phyloP scores from a whole-genome alignment of 2,113 vertebrate genomes.

The Elanoides forficatus region DNA sequence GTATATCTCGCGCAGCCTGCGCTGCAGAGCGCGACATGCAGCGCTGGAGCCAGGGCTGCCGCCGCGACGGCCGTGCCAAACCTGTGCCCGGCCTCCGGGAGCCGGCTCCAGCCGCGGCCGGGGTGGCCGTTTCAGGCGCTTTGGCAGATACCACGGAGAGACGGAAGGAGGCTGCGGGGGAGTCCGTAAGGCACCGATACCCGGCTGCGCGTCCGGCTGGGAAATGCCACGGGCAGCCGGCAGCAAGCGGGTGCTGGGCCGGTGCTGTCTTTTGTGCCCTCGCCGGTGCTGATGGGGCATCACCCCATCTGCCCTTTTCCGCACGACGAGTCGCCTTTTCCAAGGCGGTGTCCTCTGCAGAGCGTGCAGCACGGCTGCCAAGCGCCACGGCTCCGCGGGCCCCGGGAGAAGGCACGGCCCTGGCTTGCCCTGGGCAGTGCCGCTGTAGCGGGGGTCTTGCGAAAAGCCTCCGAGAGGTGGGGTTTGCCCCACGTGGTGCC shows the following conservation, averaged over 20 bases:
- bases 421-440: background rate
- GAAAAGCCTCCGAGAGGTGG: no score
- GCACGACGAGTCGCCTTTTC: rapidly evolving
- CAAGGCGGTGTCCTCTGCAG: background rate
- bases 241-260: rapidly evolving
- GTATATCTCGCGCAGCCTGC: rapidly evolving
- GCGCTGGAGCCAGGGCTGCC: background rate
- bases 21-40: background rate
- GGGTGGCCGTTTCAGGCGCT: background rate
- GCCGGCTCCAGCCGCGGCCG: rapidly evolving
- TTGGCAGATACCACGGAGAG: background rate
- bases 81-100: rapidly evolving
- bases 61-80: rapidly evolving
- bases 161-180: background rate
- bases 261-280: background rate
- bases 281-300: background rate
- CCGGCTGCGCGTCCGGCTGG: rapidly evolving
- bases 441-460: rapidly evolving
- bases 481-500: background rate
- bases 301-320: background rate
- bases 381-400: rapidly evolving
- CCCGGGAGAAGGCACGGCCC: rapidly evolving
- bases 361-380: rapidly evolving
- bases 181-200: rapidly evolving
- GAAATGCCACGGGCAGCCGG: rapidly evolving